These are phyloP conservation scores for Sepiola atlantica DNA, from an alignment of 2,888 invertebrate genomes.

Conservation along the genomic window DNA sequence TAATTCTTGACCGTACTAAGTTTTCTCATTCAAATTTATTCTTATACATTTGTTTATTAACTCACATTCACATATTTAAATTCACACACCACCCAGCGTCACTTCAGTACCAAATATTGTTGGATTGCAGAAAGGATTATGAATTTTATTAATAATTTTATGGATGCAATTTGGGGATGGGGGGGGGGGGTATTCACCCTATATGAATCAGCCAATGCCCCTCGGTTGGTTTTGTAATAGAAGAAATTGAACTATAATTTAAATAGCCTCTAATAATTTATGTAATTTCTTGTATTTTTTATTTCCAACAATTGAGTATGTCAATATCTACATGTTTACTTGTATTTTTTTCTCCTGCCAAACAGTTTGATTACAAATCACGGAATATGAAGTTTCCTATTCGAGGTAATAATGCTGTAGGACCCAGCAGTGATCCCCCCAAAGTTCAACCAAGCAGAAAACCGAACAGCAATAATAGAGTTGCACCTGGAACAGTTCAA, in stretches of 20 bases:
- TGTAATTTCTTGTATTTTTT: not conserved
- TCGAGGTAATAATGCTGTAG: conserved; percentile 52
- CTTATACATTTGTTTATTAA: no score
- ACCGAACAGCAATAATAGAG: not conserved
- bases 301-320: not conserved
- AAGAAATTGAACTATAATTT: not conserved
- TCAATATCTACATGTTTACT: not conserved
- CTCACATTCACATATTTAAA: no score
- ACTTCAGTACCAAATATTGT: no score
- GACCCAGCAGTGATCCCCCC: not conserved
- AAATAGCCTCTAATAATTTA: not conserved
- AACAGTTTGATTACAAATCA: conserved; percentile 64
- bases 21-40: no score
- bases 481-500: not conserved
- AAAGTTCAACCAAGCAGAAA: not conserved
- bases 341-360: not conserved
- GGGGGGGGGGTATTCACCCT: no score
- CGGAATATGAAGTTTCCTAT: conserved; percentile 60
- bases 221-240: not conserved
- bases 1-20: no score
- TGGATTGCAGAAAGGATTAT: no score
- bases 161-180: no score
- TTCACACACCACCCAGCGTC: no score
- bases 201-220: not conserved
- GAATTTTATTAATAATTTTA: no score